Conservation (phyloP, 2,797 vertebrate genomes). For the Psittacula echo region DNA sequence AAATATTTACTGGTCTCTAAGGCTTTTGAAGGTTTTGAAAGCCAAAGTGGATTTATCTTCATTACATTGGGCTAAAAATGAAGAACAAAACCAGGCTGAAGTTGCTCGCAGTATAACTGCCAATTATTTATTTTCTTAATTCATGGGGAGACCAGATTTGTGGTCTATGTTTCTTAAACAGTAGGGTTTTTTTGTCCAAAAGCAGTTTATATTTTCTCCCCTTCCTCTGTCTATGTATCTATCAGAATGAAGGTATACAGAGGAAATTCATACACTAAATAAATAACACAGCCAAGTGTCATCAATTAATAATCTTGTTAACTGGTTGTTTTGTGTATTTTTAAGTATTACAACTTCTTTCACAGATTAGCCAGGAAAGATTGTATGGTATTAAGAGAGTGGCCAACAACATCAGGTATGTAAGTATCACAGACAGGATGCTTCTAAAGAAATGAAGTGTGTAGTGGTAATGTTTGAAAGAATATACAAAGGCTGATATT, state of each 20-base stretch:
- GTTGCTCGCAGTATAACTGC: not conserved
- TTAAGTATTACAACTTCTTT: not conserved
- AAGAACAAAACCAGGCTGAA: not conserved
- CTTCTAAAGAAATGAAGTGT: not conserved
- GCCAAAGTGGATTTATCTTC: not conserved
- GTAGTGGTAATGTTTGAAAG: not conserved
- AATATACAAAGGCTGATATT: not conserved
- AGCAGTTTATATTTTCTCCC: not conserved
- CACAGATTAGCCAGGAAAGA: not conserved
- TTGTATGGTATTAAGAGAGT: not conserved
- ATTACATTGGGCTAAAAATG: not conserved
- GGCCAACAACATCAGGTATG: not conserved
- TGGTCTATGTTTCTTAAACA: not conserved
- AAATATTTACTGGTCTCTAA: not conserved
- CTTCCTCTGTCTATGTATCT: not conserved
- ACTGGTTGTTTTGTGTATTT: not conserved
- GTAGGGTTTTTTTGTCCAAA: not conserved
- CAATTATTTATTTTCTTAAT: conserved; percentile 1
- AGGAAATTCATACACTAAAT: not conserved
- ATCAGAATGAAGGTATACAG: not conserved
- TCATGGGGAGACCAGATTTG: not conserved
- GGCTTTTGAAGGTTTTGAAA: conserved; percentile 12
- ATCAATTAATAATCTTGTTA: not conserved
- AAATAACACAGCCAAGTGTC: not conserved
- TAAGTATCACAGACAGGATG: fast-evolving